Evolutionary conservation across 2,888 invertebrate species (phyloP).

Genomic region (Dynastes maya): DNA sequence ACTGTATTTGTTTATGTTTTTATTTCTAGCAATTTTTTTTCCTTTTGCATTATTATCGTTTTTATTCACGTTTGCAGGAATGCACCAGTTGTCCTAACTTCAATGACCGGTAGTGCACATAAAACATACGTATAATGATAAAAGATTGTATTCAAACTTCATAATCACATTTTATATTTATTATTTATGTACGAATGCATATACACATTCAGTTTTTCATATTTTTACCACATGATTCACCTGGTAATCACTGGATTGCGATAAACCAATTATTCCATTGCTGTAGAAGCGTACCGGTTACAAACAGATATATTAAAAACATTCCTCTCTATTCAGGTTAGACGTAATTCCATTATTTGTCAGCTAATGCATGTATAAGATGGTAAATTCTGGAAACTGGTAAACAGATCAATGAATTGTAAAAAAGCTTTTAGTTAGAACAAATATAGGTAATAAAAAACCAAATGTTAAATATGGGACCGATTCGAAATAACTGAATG

Average conservation of each 20-base stretch:
- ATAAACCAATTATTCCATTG: not conserved
- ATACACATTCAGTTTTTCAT: not conserved
- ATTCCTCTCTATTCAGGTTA: not conserved
- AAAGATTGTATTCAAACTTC: not conserved
- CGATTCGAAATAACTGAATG: too few species aligned
- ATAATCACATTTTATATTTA: not conserved
- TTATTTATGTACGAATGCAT: not conserved
- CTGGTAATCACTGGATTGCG: constrained; percentile 3
- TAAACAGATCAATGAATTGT: not conserved
- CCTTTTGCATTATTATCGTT: too few species aligned
- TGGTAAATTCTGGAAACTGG: not conserved
- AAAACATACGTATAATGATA: too few species aligned
- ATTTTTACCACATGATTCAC: constrained; percentile 6
- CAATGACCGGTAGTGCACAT: too few species aligned
- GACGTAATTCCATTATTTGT: not conserved
- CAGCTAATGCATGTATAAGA: not conserved
- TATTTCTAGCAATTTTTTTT: too few species aligned
- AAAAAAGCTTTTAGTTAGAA: too few species aligned
- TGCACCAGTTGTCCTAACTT: too few species aligned
- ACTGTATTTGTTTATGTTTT: too few species aligned
- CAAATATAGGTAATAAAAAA: too few species aligned
- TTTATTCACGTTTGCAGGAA: too few species aligned
- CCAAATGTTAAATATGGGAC: too few species aligned
- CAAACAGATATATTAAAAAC: not conserved
- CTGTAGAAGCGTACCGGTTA: not conserved